Percentiles rank a stretch among this genome's conserved stretches.
Evolutionary conservation across 2,888 invertebrate genomes (phyloP).

Genomic region (Apotomis betuletana): DNA sequence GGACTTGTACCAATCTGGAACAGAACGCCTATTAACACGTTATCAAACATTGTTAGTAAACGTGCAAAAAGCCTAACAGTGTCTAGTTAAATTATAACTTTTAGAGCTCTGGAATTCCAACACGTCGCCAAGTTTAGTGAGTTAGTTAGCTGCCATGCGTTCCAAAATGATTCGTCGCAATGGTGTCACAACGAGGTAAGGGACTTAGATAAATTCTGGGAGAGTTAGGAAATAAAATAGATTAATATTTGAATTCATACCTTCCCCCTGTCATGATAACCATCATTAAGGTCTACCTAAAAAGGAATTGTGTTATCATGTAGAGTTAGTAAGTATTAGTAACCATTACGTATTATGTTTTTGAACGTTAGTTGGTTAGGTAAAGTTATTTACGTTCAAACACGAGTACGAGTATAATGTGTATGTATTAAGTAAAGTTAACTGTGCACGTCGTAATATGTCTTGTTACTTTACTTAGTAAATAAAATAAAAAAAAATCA

Average conservation of each 20-base stretch:
- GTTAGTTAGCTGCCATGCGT: too few species aligned
- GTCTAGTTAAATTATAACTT: constrained; percentile 43
- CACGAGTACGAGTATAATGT: too few species aligned
- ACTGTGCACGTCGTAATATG: too few species aligned
- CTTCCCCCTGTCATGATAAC: constrained; percentile 76
- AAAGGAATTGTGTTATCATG: constrained; percentile 65
- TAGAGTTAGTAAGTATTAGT: constrained; percentile 48
- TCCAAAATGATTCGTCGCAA: too few species aligned
- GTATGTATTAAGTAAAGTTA: too few species aligned
- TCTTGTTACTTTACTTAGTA: too few species aligned
- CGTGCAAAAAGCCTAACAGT: constrained; percentile 64
- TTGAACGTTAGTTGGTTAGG: constrained; percentile 28
- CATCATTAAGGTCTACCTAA: constrained; percentile 78
- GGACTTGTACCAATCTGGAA: constrained; percentile 88
- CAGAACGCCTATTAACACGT: constrained; percentile 80
- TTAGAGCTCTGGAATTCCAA: too few species aligned
- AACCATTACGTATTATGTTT: background rate
- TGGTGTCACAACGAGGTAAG: too few species aligned
- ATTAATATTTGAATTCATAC: constrained; percentile 60
- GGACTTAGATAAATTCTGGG: constrained; percentile 8
- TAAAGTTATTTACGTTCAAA: constrained; percentile 8
- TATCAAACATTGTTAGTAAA: constrained; percentile 64
- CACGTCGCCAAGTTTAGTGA: too few species aligned
- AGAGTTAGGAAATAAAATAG: constrained; percentile 44
- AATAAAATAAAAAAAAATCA: too few species aligned